These are phyloP conservation scores for Drosophila murphyi DNA, from an alignment of 1,140 invertebrate genomes.

Conservation along the genomic window DNA sequence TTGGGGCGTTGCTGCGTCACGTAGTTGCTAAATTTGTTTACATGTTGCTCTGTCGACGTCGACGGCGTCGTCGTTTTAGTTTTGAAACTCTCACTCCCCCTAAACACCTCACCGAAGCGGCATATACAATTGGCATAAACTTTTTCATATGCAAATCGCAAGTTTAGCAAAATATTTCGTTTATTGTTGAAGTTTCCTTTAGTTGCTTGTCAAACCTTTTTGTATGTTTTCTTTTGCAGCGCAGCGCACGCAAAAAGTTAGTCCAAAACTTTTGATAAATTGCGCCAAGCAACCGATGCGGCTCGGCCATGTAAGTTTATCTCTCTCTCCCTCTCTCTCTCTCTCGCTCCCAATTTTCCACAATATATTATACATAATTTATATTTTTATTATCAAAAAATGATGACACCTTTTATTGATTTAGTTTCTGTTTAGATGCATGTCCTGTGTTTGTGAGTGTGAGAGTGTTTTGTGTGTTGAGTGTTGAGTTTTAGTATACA, in stretches of 20 bases:
- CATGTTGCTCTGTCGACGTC: conserved; percentile 51
- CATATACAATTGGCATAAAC: conserved; percentile 75
- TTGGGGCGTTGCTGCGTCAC: conserved; percentile 63
- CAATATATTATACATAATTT: conserved; percentile 40
- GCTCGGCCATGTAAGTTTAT: conserved; percentile 34
- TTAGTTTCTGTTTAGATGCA: conserved; percentile 57
- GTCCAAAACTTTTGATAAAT: conserved; percentile 68
- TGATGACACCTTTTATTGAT: conserved; percentile 82
- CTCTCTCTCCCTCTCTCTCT: neutral
- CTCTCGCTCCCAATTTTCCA: conserved; percentile 16
- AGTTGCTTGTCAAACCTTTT: conserved; percentile 75
- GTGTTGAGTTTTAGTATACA: conserved; percentile 50
- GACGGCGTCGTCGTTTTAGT: conserved; percentile 41
- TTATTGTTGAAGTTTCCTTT: conserved; percentile 82
- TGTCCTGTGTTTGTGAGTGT: conserved; percentile 25
- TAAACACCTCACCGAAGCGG: neutral
- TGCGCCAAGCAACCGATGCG: conserved; percentile 31
- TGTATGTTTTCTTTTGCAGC: conserved; percentile 35
- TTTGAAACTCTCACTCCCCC: neutral
- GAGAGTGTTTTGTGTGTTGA: conserved; percentile 5
- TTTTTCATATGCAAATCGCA: conserved; percentile 83
- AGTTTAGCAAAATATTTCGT: conserved; percentile 83
- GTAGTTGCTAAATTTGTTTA: conserved; percentile 81
- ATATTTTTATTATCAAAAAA: conserved; percentile 69
- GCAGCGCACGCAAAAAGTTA: conserved; percentile 27